Percentiles rank a stretch among this genome's conserved stretches.
Conservation (phyloP, 2,797 vertebrate genomes). For the Gambelia wislizenii region DNA sequence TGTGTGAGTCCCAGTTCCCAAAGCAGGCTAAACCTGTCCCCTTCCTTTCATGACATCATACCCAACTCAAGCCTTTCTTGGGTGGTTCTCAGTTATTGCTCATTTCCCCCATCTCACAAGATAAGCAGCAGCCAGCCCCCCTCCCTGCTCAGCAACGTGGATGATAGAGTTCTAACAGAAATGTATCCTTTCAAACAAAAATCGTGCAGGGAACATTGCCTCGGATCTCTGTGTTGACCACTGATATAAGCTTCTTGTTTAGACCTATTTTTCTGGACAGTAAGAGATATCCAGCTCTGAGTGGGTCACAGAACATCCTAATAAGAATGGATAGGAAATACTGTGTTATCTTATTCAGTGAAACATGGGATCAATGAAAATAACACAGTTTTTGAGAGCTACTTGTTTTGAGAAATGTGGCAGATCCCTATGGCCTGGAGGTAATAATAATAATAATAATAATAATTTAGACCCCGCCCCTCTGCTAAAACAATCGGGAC, state of each 20-base stretch:
- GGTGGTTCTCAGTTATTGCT: not conserved
- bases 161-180: not conserved
- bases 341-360: not conserved
- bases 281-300: not conserved
- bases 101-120: not conserved
- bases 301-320: not conserved
- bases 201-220: not conserved
- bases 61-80: conserved; percentile 24
- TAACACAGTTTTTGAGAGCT: not conserved
- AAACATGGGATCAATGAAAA: not conserved
- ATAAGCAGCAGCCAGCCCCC: not conserved
- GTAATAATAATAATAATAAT: too few species aligned
- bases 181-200: not conserved
- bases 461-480: too few species aligned
- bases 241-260: not conserved
- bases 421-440: not conserved
- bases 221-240: not conserved
- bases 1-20: conserved; percentile 40
- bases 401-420: conserved; percentile 14
- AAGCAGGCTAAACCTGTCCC: not conserved
- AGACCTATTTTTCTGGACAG: not conserved
- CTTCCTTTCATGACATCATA: not conserved
- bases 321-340: not conserved
- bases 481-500: too few species aligned
- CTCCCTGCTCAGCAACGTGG: not conserved